Evolutionary conservation across 2,888 invertebrate species (phyloP).

Genomic region (Ichneumon xanthorius): DNA sequence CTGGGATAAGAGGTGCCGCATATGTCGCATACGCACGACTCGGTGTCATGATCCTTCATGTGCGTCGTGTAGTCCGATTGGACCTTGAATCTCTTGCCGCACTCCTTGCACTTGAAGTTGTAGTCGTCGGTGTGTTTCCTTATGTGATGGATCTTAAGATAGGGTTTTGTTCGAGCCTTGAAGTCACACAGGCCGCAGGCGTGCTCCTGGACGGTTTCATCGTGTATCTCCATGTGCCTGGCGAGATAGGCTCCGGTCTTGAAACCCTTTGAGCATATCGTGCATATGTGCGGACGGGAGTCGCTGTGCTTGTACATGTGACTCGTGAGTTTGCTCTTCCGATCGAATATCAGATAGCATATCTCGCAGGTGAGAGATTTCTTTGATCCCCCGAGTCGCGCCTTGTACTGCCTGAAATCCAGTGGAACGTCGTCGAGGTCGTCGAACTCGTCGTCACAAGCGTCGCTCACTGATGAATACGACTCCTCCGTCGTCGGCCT

Average conservation of each 20-base stretch:
- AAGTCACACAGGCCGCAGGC: slow-evolving; percentile 79
- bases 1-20: slow-evolving; percentile 80
- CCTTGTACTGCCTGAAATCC: slow-evolving; percentile 71
- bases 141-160: slow-evolving; percentile 81
- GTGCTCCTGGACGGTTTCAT: slow-evolving; percentile 75
- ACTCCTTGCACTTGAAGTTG: slow-evolving; percentile 86
- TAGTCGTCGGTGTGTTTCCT: slow-evolving; percentile 80
- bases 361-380: slow-evolving; percentile 78
- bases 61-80: slow-evolving; percentile 86
- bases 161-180: slow-evolving; percentile 79
- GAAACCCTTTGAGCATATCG: slow-evolving; percentile 78
- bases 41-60: slow-evolving; percentile 83
- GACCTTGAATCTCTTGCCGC: slow-evolving; percentile 86
- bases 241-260: slow-evolving; percentile 78
- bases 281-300: slow-evolving; percentile 79
- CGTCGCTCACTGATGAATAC: slow-evolving; percentile 17
- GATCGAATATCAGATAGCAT: slow-evolving; percentile 77
- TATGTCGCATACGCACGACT: slow-evolving; percentile 81
- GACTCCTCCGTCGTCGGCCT: slow-evolving; percentile 17
- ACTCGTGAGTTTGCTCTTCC: slow-evolving; percentile 78
- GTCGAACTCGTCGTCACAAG: slow-evolving; percentile 62
- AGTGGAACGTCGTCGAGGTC: slow-evolving; percentile 77
- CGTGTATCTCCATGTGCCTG: slow-evolving; percentile 81
- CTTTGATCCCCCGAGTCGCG: slow-evolving; percentile 57
- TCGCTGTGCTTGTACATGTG: slow-evolving; percentile 81